phyloP scores from a whole-genome alignment of 2,888 invertebrate species.

The Buathra laborator region DNA sequence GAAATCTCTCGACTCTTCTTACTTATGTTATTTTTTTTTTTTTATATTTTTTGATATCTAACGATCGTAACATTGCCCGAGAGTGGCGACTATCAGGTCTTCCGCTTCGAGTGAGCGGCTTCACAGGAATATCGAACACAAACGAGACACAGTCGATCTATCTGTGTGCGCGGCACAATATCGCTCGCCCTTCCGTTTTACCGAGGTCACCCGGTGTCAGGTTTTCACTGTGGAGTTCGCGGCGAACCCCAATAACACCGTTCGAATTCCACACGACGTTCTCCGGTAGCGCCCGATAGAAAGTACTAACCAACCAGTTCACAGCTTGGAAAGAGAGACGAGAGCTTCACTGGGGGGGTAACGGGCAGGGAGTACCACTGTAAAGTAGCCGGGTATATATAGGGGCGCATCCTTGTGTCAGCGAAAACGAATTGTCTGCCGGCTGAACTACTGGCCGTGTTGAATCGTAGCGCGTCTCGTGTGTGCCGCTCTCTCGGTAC shows the following conservation, averaged over 20 bases:
- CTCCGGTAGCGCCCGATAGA: not conserved
- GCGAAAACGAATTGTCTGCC: conserved; percentile 46
- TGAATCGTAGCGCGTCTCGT: not conserved
- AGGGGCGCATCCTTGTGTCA: conserved; percentile 20
- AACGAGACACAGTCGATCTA: not conserved
- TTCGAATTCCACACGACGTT: conserved; percentile 14
- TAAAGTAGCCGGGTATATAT: not conserved
- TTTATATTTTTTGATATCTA: too few species aligned
- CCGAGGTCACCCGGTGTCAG: conserved; percentile 20
- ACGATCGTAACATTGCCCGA: not conserved
- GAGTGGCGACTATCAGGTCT: not conserved
- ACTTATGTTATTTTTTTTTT: too few species aligned
- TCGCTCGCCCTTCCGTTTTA: conserved; percentile 22
- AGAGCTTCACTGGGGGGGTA: too few species aligned
- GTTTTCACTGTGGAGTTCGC: not conserved
- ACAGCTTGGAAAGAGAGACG: not conserved
- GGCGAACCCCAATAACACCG: conserved; percentile 33
- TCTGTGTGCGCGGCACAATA: not conserved
- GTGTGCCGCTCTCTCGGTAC: not conserved
- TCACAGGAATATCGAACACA: not conserved
- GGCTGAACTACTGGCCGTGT: not conserved
- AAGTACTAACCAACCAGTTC: conserved; percentile 4
- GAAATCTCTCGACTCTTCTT: too few species aligned
- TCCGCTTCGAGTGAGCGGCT: conserved; percentile 2
- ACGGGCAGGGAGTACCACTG: not conserved